Evolutionary conservation across 1,140 invertebrate species (phyloP), one percentile per base, ranked within the genome.

Genomic region (Mercenaria mercenaria): DNA sequence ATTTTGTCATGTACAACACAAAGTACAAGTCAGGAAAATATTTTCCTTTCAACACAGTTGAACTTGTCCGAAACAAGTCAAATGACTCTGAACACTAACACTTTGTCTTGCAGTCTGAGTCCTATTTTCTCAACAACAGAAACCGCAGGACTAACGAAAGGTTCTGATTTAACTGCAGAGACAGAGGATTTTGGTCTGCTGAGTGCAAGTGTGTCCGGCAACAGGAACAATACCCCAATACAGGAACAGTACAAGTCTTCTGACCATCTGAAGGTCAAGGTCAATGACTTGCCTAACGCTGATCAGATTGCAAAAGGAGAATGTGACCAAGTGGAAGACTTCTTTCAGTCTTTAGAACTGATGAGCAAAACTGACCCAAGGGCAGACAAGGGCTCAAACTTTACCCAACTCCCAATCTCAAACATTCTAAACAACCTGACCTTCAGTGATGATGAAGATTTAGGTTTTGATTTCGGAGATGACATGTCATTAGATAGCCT

Each of bases 271-370:
- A 79, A 79, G 47, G 29, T 56, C 8, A 11, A 29, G 47, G 47
- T 50, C 26, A 39, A 20, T 39, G 47, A 52, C 3, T 52, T 59
- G 13, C 26, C 4, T 0, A 79, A 50, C 56, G 26, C 8, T 34
- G 47, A 41, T 50, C 76, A 79, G 37, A 79, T 79, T 32, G 50
- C n/a, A 0, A 79, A 79, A 79, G 76, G 47, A 29, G 47, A 50
- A n/a, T 37, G 50, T 41, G 91, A 92, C 32, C 89, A 87, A 43
- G 98, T 98, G 0, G 98, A 98, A 93, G 97, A 98, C 23, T 98
- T 98, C 93, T 99, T 98, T 93, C 98, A 97, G 34, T 98, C 98
- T 0, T 95, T 99, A 37, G 98, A 98, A 94, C 95, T 98, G 23
- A 98, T 98, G 94, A 98, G 98, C 91, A 98, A 97, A 91, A 97